Evolutionary conservation across 2,797 vertebrate species (phyloP), one percentile per base, ranked within the genome.

Genomic region (Morus bassanus): DNA sequence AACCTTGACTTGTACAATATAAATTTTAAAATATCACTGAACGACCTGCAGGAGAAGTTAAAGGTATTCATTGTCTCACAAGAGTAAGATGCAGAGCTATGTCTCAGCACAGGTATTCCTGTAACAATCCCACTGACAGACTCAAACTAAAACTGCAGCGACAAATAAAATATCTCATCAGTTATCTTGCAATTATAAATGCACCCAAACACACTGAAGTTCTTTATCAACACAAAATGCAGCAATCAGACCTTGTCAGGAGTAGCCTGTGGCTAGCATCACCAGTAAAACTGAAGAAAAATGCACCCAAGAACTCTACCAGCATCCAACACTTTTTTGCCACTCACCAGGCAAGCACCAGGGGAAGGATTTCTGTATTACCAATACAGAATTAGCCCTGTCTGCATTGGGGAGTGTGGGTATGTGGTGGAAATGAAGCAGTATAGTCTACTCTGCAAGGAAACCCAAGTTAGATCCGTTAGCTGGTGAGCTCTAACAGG

Each of bases 331-430:
- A 51, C 27, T 16, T 12, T 33, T 78, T 18, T 76, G 7, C 41
- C 63, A 28, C 16, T 65, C 46, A 31, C 15, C 28, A 39, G 37
- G 12, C 1, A 2, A 85, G 14, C 11, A n/a, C 17, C 5, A 7
- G 18, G 23, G 35, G 45, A 74, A 85, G 45, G 21, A 74, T 22
- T 95, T 35, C 43, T 74, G 48, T 21, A n/a, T 41, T 19, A 12
- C 8, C 19, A 11, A n/a, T 4, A 31, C 0, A 83, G 53, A 77
- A 90, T 39, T 12, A 51, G 37, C 19, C 17, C 9, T 9, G 25
- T 6, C 17, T 75, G 57, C 28, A 14, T 0, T 39, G 15, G 3
- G 33, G 1, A 2, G 13, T 4, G 11, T 18, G 14, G 16, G 39
- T 35, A 43, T 70, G 33, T 30, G 30, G 28, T 45, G n/a, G 18